Percentiles rank a stretch among this genome's conserved stretches.
These are phyloP conservation scores for Clarias magur DNA, from an alignment of 2,113 vertebrate genomes.

Conservation along the genomic window DNA sequence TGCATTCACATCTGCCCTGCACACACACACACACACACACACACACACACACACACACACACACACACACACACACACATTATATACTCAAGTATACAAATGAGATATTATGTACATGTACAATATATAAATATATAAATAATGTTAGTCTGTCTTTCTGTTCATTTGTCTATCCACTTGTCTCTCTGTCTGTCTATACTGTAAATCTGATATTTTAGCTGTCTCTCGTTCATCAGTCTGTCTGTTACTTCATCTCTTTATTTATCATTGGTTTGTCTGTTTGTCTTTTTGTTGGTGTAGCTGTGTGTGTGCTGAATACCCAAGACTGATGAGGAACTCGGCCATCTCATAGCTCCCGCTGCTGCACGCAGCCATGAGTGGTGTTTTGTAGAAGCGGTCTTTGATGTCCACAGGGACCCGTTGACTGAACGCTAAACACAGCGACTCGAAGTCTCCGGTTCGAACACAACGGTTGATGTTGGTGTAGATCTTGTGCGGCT, in stretches of 20 bases:
- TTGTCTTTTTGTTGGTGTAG: slow-evolving; percentile 1
- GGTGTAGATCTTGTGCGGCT: slow-evolving; percentile 66
- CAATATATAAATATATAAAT: not conserved
- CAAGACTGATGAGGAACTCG: slow-evolving; percentile 76
- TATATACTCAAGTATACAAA: too few species aligned
- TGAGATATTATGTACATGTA: too few species aligned
- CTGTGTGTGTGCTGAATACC: slow-evolving; percentile 61
- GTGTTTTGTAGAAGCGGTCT: slow-evolving; percentile 82
- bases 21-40: slow-evolving; percentile 22
- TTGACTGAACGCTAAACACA: slow-evolving; percentile 78
- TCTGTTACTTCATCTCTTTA: not conserved
- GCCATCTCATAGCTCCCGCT: slow-evolving; percentile 73
- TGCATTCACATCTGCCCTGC: slow-evolving; percentile 79
- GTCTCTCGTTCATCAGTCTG: not conserved
- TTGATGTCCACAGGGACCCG: slow-evolving; percentile 76
- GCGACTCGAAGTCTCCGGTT: slow-evolving; percentile 75
- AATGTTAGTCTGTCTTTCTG: not conserved
- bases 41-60: not conserved
- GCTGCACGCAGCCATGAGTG: slow-evolving; percentile 80
- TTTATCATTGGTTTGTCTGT: slow-evolving; percentile 33
- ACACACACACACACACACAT: too few species aligned
- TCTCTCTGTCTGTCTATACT: too few species aligned
- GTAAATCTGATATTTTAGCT: too few species aligned
- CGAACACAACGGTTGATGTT: slow-evolving; percentile 77
- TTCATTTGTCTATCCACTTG: not conserved